phyloP scores from a whole-genome alignment of 2,888 invertebrate genomes.

The Laspeyria flexula region DNA sequence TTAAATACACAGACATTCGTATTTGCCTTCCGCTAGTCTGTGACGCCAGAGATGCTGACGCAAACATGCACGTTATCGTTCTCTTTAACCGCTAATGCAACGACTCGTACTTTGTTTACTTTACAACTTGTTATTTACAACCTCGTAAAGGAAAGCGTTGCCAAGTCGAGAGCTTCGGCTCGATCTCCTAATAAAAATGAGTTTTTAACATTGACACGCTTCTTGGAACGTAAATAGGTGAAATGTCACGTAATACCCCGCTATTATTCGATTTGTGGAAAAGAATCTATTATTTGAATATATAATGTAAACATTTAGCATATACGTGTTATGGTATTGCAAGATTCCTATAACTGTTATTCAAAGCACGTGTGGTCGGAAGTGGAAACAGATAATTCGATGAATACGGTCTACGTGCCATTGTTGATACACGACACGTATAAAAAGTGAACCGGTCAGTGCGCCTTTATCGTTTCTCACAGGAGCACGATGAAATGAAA shows the following conservation, averaged over 20 bases:
- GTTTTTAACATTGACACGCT: slow-evolving; percentile 19
- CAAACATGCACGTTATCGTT: slow-evolving; percentile 49
- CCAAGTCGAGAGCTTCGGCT: slow-evolving; percentile 20
- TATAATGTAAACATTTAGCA: slow-evolving; percentile 14
- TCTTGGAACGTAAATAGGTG: slow-evolving; percentile 7
- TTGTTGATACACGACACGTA: slow-evolving; percentile 79
- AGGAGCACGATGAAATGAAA: slow-evolving; percentile 75
- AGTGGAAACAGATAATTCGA: slow-evolving; percentile 75
- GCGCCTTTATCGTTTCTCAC: slow-evolving; percentile 78
- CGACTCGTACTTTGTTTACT: slow-evolving; percentile 27
- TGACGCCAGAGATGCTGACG: slow-evolving; percentile 54
- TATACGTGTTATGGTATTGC: slow-evolving; percentile 20
- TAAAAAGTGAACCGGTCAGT: slow-evolving; percentile 84
- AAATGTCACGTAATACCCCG: neutral
- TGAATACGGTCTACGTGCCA: slow-evolving; percentile 82
- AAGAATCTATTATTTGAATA: slow-evolving; percentile 11
- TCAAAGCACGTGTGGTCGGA: slow-evolving; percentile 64
- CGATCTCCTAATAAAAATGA: slow-evolving; percentile 20
- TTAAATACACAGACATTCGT: slow-evolving; percentile 77
- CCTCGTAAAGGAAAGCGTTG: slow-evolving; percentile 24
- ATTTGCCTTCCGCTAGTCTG: slow-evolving; percentile 69
- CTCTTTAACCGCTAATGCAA: slow-evolving; percentile 33
- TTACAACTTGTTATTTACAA: slow-evolving; percentile 25
- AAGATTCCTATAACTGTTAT: slow-evolving; percentile 41
- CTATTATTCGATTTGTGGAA: slow-evolving; percentile 2